These are phyloP conservation scores for Pelecanoides urinatrix DNA, from an alignment of 2,113 vertebrate genomes.

Conservation along the genomic window DNA sequence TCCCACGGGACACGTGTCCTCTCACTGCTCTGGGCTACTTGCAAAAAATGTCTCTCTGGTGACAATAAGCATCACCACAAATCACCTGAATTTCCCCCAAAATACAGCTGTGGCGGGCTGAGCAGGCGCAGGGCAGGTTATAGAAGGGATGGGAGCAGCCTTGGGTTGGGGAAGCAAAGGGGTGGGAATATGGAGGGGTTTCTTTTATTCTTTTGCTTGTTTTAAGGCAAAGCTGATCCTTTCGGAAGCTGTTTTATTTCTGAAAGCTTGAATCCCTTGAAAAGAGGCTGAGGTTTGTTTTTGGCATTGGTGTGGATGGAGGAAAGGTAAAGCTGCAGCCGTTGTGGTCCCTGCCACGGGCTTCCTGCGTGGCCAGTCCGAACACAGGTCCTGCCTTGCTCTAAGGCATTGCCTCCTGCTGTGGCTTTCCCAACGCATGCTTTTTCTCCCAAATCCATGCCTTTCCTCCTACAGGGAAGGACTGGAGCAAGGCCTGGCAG, in stretches of 20 bases:
- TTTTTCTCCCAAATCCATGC: not conserved
- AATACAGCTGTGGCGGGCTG: not conserved
- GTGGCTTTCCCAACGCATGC: not conserved
- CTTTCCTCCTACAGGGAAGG: not conserved
- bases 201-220: not conserved
- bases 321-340: not conserved
- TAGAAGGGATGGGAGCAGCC: not conserved
- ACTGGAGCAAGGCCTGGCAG: not conserved
- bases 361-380: fast-evolving
- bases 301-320: not conserved
- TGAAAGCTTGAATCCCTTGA: not conserved
- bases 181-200: not conserved
- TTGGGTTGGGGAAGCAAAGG: not conserved
- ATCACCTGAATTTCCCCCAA: fast-evolving
- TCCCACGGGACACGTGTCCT: fast-evolving
- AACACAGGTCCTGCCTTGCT: not conserved
- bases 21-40: not conserved
- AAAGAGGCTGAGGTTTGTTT: not conserved
- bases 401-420: not conserved
- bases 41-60: not conserved
- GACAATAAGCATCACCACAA: not conserved
- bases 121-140: not conserved
- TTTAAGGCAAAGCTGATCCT: not conserved
- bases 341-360: not conserved
- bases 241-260: not conserved